Conservation (phyloP, 2,113 vertebrate species). For the Rattus rattus region DNA sequence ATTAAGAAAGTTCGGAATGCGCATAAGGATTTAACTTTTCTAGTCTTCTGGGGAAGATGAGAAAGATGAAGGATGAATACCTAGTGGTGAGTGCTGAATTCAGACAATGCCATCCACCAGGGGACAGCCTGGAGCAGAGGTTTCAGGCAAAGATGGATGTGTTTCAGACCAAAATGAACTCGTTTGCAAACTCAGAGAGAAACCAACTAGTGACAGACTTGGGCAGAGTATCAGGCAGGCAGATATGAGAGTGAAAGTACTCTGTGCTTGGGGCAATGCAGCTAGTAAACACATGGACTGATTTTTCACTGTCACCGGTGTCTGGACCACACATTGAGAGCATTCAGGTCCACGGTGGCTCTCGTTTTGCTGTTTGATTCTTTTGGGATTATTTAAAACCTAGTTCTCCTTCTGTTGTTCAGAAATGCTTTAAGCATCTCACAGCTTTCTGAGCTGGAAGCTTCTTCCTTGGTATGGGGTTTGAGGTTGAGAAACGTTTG, state of each 20-base stretch:
- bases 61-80: neutral
- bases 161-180: neutral
- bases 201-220: neutral
- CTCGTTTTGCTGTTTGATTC: neutral
- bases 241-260: neutral
- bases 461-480: neutral
- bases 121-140: neutral
- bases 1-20: neutral
- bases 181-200: neutral
- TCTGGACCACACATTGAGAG: neutral
- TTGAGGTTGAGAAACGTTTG: neutral
- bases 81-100: neutral
- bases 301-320: neutral
- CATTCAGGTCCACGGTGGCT: neutral
- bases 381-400: neutral
- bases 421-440: neutral
- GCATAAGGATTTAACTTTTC: neutral
- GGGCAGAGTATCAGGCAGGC: neutral
- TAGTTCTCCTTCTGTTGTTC: neutral
- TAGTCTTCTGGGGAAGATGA: neutral
- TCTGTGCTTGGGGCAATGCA: neutral
- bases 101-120: neutral
- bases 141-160: neutral
- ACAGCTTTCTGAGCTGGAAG: neutral
- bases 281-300: neutral